Base-by-base conservation (phyloP, 1,140 invertebrate genomes). In the Eulimnadia texana region DNA sequence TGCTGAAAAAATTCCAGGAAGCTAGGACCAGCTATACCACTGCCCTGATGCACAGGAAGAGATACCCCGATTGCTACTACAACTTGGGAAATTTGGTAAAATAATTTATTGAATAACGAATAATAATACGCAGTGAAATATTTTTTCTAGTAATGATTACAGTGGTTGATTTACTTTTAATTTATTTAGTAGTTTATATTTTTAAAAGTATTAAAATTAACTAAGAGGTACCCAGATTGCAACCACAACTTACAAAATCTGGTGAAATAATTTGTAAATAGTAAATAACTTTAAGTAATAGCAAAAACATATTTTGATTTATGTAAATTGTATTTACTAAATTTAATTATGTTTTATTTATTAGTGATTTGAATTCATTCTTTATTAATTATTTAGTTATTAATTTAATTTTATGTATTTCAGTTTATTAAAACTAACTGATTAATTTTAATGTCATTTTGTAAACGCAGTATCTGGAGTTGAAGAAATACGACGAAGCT, bases 51-150 rank as follows among this genome's bases (percentile, higher is more conserved):
- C 78, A 88, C 71, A 78, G 91, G 60, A 79, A 75, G 64, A 83
- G 82, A 55, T 97, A 95, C 76, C 86, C 93, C 0, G 91, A 96
- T 70, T 94, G 91, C 72, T 85, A 86, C 69, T 97, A 94, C 69
- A 98, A 98, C 74, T 76, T 97, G 63, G 93, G 93, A 25, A 93
- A 96, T 74, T 74, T 96, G 79, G 86, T 88, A 74, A 76, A 74
- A 75, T 67, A 59, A 27, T 23, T 53, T 63, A 19, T 19, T 22
- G 19, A 64, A 23, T 49, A 28, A 2, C n/a, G n/a, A 9, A 42
- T 42, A 9, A 9, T 42, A 42, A 42, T 42, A 9, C 6, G 16
- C 33, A 42, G 6, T 42, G 16, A 42, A n/a, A n/a, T n/a, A n/a
- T n/a, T n/a, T n/a, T n/a, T n/a, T n/a, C n/a, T n/a, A n/a, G n/a